Evolutionary conservation across 2,113 vertebrate genomes (phyloP).

Genomic region (Sinocyclocheilus rhinocerous): DNA sequence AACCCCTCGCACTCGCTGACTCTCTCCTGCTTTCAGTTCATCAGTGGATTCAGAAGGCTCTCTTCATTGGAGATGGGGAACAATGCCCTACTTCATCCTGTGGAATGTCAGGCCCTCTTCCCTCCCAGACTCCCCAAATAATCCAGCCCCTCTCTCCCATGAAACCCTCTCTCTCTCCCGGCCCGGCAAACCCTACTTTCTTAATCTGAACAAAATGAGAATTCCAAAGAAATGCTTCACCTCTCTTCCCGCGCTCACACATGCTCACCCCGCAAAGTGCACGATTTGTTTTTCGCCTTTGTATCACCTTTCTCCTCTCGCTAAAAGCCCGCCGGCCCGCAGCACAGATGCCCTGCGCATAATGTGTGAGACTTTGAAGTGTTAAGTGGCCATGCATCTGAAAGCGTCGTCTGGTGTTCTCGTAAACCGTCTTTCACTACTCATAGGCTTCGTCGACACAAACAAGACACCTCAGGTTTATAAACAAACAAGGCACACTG

Average conservation of each 20-base stretch:
- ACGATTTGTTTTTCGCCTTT: conserved; percentile 34
- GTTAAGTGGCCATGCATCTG: conserved; percentile 71
- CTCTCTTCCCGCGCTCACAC: conserved; percentile 58
- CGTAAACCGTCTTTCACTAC: conserved; percentile 25
- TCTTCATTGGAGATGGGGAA: conserved; percentile 76
- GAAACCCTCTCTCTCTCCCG: conserved; percentile 32
- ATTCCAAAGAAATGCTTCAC: conserved; percentile 74
- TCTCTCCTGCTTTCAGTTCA: conserved; percentile 75
- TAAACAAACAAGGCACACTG: conserved; percentile 33
- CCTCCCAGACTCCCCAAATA: conserved; percentile 62
- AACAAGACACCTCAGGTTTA: conserved; percentile 17
- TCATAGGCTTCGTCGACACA: conserved; percentile 48
- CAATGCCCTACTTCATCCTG: conserved; percentile 82
- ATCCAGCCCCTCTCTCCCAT: conserved; percentile 71
- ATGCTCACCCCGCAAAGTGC: conserved; percentile 25
- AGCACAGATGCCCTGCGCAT: conserved; percentile 16
- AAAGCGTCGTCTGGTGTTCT: not conserved
- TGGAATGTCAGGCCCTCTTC: conserved; percentile 74
- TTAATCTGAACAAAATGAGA: conserved; percentile 80
- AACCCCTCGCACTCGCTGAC: conserved; percentile 58
- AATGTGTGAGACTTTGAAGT: conserved; percentile 68
- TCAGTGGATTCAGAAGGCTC: conserved; percentile 77
- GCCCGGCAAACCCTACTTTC: conserved; percentile 55
- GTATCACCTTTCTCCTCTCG: conserved; percentile 20
- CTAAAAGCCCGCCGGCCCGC: conserved; percentile 13